A percentile compares a stretch with the other conserved stretches of the same genome.
Conservation (phyloP, 2,888 invertebrate genomes). For the Sisyra nigra region DNA sequence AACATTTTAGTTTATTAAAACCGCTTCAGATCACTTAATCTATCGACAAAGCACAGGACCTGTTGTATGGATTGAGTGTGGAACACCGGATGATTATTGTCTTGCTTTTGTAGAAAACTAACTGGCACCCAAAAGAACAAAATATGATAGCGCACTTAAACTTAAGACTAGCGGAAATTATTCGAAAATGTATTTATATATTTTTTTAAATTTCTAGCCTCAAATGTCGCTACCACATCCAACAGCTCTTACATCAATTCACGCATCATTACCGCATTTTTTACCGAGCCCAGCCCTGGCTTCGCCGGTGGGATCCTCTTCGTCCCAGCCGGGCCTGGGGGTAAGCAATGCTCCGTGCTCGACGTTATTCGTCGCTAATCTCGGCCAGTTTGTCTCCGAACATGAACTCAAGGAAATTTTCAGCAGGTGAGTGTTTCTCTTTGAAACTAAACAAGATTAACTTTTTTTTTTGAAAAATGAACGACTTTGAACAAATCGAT, state of each 20-base stretch:
- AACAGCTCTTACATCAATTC: conserved; percentile 50
- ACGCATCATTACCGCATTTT: conserved; percentile 66
- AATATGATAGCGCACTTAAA: too few relatives aligned
- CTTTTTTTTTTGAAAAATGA: not conserved
- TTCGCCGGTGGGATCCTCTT: conserved; percentile 70
- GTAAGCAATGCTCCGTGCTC: conserved; percentile 80
- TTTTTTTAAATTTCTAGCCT: conserved; percentile 23
- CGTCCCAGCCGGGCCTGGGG: conserved; percentile 51
- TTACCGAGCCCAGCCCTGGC: conserved; percentile 86
- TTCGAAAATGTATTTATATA: not conserved
- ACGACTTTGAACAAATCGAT: too few relatives aligned
- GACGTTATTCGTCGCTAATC: conserved; percentile 95
- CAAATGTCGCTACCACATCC: conserved; percentile 43
- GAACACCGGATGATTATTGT: too few relatives aligned
- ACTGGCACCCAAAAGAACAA: too few relatives aligned
- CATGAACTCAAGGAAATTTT: conserved; percentile 98
- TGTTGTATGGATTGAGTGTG: too few relatives aligned
- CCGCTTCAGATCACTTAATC: too few relatives aligned
- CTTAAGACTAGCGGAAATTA: too few relatives aligned
- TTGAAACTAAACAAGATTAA: not conserved
- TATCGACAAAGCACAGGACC: too few relatives aligned
- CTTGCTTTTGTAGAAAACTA: too few relatives aligned
- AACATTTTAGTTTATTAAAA: too few relatives aligned
- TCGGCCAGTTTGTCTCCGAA: conserved; percentile 94
- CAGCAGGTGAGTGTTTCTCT: conserved; percentile 57